Evolutionary conservation across 2,888 invertebrate genomes (phyloP).

Genomic region (Bugulina stolonifera): DNA sequence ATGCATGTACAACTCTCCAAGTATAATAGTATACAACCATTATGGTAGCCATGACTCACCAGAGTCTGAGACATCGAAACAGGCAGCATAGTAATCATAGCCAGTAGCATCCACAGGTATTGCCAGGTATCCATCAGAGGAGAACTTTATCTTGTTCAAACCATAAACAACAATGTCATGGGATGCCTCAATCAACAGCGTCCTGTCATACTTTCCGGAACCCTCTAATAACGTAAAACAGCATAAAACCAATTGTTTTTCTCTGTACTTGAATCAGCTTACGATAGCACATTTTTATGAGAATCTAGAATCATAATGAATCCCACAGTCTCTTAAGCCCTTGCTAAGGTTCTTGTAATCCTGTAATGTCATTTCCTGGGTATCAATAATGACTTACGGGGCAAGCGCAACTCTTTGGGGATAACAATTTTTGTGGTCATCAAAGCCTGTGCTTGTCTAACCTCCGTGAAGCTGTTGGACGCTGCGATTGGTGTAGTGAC

Average conservation of each 20-base stretch:
- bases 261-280: too few species aligned
- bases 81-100: slow-evolving; percentile 17
- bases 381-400: too few species aligned
- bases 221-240: not conserved
- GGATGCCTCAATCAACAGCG: not conserved
- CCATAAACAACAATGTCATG: slow-evolving; percentile 13
- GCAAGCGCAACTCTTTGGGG: not conserved
- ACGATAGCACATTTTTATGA: too few species aligned
- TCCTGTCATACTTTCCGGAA: not conserved
- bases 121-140: not conserved
- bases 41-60: not conserved
- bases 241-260: too few species aligned
- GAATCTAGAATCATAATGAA: too few species aligned
- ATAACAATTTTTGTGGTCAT: not conserved
- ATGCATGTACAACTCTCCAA: too few species aligned
- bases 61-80: not conserved
- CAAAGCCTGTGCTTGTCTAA: not conserved
- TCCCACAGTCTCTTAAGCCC: too few species aligned
- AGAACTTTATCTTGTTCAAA: slow-evolving; percentile 22
- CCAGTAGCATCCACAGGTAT: not conserved
- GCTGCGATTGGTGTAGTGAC: not conserved
- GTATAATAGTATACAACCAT: not conserved
- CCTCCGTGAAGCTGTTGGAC: not conserved
- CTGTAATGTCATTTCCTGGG: too few species aligned
- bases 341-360: too few species aligned